These are phyloP conservation scores for Rhingia rostrata DNA, from an alignment of 2,888 invertebrate genomes.

Conservation along the genomic window DNA sequence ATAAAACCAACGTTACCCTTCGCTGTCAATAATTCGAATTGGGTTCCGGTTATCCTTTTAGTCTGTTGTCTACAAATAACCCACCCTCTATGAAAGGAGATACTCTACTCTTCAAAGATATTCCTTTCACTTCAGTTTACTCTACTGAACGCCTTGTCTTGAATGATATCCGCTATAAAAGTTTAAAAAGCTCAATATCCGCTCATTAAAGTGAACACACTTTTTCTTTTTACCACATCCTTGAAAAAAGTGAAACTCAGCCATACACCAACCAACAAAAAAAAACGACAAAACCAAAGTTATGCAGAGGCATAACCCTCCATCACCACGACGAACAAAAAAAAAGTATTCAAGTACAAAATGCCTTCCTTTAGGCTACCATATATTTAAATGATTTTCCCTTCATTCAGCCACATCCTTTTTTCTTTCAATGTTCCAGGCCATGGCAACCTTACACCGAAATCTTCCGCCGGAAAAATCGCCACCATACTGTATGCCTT, in stretches of 20 bases:
- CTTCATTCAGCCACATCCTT: background rate
- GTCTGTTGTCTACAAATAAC: too few species aligned
- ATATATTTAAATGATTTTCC: conserved; percentile 54
- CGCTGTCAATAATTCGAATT: too few species aligned
- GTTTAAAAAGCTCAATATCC: conserved; percentile 58
- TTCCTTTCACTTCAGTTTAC: too few species aligned
- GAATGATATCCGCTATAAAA: background rate
- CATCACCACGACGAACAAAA: conserved; percentile 43
- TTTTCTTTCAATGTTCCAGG: conserved; percentile 84
- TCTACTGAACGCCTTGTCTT: too few species aligned
- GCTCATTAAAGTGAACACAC: conserved; percentile 56
- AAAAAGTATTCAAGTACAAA: background rate
- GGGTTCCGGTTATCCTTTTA: too few species aligned
- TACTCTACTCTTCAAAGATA: too few species aligned
- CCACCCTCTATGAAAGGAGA: too few species aligned
- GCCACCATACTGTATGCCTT: conserved; percentile 94
- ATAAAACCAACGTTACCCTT: too few species aligned
- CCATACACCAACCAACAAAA: conserved; percentile 8
- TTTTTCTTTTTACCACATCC: conserved; percentile 33
- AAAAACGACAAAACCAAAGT: conserved; percentile 54
- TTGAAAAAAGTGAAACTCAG: conserved; percentile 27
- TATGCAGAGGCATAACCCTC: conserved; percentile 50
- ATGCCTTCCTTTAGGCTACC: conserved; percentile 29
- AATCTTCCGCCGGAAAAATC: conserved; percentile 91
- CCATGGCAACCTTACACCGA: conserved; percentile 93